Base-by-base conservation (phyloP, 2,113 vertebrate genomes). In the Emydura subglobosa region DNA sequence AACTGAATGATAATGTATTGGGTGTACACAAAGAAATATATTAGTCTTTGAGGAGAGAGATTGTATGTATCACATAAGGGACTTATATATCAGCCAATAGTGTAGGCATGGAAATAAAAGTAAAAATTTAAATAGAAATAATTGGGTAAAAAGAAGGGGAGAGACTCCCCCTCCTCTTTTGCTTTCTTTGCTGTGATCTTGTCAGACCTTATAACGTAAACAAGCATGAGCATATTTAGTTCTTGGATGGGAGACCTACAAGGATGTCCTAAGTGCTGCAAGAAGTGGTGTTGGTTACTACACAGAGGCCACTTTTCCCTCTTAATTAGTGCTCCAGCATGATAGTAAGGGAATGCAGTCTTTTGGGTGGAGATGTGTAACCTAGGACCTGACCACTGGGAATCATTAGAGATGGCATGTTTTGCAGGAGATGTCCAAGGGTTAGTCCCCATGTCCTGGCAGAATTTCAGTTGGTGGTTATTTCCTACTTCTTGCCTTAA, bases 41-140 rank as follows among this genome's bases (percentile, higher is more conserved):
- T 51, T 93, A 83, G 94, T 49, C 72, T 94, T 81, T 87, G 80
- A 84, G 51, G 90, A 88, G 83, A 82, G 86, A 72, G 79, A 74
- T 91, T 65, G 42, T 16, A 42, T 88, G 3, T 80, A 47, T 88
- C 25, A 0, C 59, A 89, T 88, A 86, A 92, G 74, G 83, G 92
- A 42, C 16, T 86, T 87, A 82, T 53, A 89, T 89, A 86, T 89
- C 51, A 25, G 83, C 82, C 44, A 14, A 54, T 89, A 22, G 29
- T 10, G 1, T 13, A 57, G 83, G 61, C 95, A 85, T 11, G 76
- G 87, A 78, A 42, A 14, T 47, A 78, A 14, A 78, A 47, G 74
- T 78, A 24, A 78, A 47, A 78, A 27, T 29, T 24, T 47, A 78
- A 24, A 44, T 27, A 22, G 74, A 85, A 79, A 51, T 59, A 51